Base-by-base conservation (phyloP, 2,113 vertebrate genomes). In the Motacilla alba region DNA sequence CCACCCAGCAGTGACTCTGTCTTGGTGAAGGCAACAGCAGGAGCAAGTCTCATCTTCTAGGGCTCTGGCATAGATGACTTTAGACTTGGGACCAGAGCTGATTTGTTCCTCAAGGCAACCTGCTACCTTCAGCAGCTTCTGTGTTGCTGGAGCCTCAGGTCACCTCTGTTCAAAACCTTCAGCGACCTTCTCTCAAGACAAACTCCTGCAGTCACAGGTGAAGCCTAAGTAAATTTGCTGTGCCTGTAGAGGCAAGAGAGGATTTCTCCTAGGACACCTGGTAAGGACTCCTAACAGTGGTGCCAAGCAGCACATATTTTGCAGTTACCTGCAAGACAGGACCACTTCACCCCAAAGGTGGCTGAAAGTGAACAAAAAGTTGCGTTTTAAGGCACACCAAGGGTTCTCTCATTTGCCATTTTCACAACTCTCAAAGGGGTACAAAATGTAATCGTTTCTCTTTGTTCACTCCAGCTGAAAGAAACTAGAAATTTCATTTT, bases 41-140 rank as follows among this genome's bases (percentile, higher is more conserved):
- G 47, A 93, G 31, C 55, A 69, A 83, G n/a, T 24, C 44, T 87
- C 8, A 7, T 81, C 84, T 91, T 70, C 39, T 41, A 70, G 10
- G 39, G 46, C 56, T 75, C 46, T 75, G 47, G 52, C 23, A 58
- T 9, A 75, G 52, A 46, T 46, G 50, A 69, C 0, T 0, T 0
- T 14, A 47, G 50, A 78, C 76, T 2, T 60, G 30, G 24, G 37
- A 41, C 43, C 35, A 68, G 39, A 64, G 41, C 23, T 78, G 35
- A 22, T 91, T 93, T 82, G 21, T 24, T 83, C 20, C 68, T 87
- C 68, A 63, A 74, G 37, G 80, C 39, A 70, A 58, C 37, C 73
- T 84, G 46, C 37, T 92, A 62, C 82, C 39, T 33, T 79, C 33
- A 46, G 62, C 21, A 50, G 22, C 62, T 87, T 59, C 58, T 79